Conservation (phyloP, 1,140 invertebrate species). For the Leguminivora glycinivorella region DNA sequence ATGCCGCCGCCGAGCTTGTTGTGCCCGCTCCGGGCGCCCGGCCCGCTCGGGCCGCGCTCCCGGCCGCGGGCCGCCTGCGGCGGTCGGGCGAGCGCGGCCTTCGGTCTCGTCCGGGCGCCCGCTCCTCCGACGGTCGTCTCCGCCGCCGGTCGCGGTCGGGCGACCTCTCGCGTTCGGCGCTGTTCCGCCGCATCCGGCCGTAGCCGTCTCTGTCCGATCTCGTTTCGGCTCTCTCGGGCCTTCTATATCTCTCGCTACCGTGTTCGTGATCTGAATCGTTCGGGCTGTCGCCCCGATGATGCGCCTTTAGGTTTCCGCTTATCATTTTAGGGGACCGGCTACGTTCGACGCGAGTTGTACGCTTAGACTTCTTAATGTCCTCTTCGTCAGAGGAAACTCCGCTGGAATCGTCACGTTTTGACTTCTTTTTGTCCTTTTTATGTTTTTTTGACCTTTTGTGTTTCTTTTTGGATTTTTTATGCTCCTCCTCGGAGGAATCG, state of each 20-base stretch:
- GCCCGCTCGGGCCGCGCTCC: constrained; percentile 28
- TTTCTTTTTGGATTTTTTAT: constrained; percentile 73
- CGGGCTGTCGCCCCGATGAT: background rate
- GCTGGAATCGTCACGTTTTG: constrained; percentile 32
- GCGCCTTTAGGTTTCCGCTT: background rate
- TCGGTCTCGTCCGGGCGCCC: background rate
- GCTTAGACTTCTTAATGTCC: constrained; percentile 28
- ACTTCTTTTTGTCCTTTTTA: constrained; percentile 44
- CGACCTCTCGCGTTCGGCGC: constrained; percentile 18
- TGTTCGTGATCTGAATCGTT: background rate
- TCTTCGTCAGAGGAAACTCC: constrained; percentile 31
- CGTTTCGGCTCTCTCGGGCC: background rate
- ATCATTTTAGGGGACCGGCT: background rate
- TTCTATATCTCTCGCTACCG: background rate
- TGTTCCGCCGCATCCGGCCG: background rate
- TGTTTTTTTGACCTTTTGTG: constrained; percentile 48
- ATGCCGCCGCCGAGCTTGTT: constrained; percentile 35
- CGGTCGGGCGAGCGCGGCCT: background rate
- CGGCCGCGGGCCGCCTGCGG: background rate
- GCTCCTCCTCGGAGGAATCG: constrained; percentile 75
- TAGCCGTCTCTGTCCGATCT: background rate
- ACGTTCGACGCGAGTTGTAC: too few relatives aligned
- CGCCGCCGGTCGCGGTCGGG: background rate
- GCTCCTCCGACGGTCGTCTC: background rate
- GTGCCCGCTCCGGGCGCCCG: constrained; percentile 33